These are phyloP conservation scores for Serripes groenlandicus DNA, from an alignment of 2,888 invertebrate species.

Conservation along the genomic window DNA sequence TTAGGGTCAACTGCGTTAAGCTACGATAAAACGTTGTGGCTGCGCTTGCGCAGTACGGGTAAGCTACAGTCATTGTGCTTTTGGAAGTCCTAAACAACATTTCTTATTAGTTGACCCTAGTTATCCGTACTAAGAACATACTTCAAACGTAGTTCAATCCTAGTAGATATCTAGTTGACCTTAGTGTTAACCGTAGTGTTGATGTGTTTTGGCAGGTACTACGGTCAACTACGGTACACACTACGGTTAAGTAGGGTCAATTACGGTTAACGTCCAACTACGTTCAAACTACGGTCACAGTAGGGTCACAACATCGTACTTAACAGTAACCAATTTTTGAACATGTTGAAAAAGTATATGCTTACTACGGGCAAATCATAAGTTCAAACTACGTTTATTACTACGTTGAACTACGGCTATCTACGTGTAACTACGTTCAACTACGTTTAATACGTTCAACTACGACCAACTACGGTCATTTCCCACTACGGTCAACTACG, in stretches of 20 bases:
- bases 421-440: background rate
- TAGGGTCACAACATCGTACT: background rate
- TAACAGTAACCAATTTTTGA: background rate
- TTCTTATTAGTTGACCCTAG: background rate
- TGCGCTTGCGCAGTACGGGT: background rate
- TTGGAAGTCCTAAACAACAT: constrained; percentile 1
- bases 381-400: background rate
- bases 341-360: background rate
- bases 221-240: background rate
- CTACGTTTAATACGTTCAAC: background rate
- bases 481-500: background rate
- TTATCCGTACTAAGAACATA: background rate
- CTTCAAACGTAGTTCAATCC: too few relatives aligned
- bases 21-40: background rate
- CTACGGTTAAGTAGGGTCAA: background rate
- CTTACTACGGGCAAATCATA: background rate
- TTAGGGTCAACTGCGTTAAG: background rate
- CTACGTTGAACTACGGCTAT: background rate
- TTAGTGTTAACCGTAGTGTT: background rate
- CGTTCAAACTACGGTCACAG: background rate
- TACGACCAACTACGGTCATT: background rate
- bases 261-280: background rate
- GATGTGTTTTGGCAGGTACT: background rate
- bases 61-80: background rate
- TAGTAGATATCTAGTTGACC: too few relatives aligned